Conservation (phyloP, 2,797 vertebrate genomes). For the Rhodeus uyekii region DNA sequence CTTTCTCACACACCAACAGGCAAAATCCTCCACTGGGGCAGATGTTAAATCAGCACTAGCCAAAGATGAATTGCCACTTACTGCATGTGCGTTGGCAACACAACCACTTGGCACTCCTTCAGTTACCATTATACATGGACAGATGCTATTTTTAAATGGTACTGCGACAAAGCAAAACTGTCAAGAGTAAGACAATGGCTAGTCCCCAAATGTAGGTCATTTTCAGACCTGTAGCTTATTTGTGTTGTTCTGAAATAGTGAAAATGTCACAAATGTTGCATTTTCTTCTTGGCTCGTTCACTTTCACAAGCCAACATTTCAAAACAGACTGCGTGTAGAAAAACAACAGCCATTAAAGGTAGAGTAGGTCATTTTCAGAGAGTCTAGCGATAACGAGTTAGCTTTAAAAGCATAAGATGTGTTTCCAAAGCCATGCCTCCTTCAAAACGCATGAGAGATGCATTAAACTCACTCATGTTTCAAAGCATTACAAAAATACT, state of each 20-base stretch:
- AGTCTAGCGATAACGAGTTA: no score
- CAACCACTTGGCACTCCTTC: background rate
- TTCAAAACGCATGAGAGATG: no score
- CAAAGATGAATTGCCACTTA: constrained; percentile 28
- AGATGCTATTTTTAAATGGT: background rate
- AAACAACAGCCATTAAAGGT: constrained; percentile 4
- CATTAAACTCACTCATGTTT: no score
- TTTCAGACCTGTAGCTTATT: background rate
- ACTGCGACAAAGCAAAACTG: background rate
- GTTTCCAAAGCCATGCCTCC: no score
- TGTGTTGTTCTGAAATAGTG: background rate
- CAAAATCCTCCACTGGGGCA: constrained; percentile 5
- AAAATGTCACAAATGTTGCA: background rate
- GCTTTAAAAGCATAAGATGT: no score
- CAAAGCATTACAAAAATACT: no score
- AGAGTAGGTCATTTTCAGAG: no score
- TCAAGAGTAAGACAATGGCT: background rate
- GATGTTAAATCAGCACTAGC: constrained; percentile 7
- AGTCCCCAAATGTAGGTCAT: background rate
- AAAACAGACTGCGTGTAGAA: background rate
- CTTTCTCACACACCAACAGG: background rate
- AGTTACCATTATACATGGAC: background rate
- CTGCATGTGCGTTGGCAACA: constrained; percentile 6
- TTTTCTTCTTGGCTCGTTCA: background rate
- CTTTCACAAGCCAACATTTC: background rate